phyloP scores from a whole-genome alignment of 2,113 vertebrate genomes.

The Ancistrus triradiatus region DNA sequence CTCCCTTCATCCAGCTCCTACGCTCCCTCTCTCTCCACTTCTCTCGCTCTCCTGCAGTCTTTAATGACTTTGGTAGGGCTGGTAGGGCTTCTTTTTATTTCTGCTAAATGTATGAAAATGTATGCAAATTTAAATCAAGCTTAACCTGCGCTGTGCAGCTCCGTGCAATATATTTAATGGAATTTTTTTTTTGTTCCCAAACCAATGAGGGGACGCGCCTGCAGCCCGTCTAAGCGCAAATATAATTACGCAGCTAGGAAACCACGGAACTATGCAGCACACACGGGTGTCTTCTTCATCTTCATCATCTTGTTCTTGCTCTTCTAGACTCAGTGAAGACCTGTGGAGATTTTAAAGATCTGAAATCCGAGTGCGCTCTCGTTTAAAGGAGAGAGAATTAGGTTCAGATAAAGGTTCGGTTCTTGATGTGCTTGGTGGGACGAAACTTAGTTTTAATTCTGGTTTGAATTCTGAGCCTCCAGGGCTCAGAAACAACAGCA shows the following conservation, averaged over 20 bases:
- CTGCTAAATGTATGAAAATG: slow-evolving; percentile 99
- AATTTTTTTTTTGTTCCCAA: too few species aligned
- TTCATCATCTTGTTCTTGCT: too few species aligned
- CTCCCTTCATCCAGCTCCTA: slow-evolving; percentile 51
- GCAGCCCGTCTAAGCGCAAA: slow-evolving; percentile 82
- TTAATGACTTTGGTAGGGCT: slow-evolving; percentile 93
- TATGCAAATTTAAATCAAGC: slow-evolving; percentile 99
- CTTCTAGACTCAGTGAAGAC: slow-evolving; percentile 56
- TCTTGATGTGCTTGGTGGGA: too few species aligned
- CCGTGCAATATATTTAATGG: slow-evolving; percentile 95
- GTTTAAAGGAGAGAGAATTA: not conserved
- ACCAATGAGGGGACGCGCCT: slow-evolving; percentile 84
- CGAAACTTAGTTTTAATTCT: too few species aligned
- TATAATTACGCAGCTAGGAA: slow-evolving; percentile 82
- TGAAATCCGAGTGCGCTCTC: too few species aligned
- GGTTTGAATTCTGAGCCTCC: too few species aligned
- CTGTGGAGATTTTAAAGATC: slow-evolving; percentile 61
- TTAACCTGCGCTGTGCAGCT: slow-evolving; percentile 96
- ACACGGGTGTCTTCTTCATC: too few species aligned
- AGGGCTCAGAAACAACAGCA: too few species aligned
- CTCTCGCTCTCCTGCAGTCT: slow-evolving; percentile 77
- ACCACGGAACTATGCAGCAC: slow-evolving; percentile 69
- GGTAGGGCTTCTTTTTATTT: slow-evolving; percentile 98
- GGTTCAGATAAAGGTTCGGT: not conserved
- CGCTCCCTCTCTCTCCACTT: slow-evolving; percentile 2